Percentiles rank a stretch among this genome's conserved stretches.
These are phyloP conservation scores for Coluber constrictor DNA, from an alignment of 2,797 vertebrate genomes.

Conservation along the genomic window DNA sequence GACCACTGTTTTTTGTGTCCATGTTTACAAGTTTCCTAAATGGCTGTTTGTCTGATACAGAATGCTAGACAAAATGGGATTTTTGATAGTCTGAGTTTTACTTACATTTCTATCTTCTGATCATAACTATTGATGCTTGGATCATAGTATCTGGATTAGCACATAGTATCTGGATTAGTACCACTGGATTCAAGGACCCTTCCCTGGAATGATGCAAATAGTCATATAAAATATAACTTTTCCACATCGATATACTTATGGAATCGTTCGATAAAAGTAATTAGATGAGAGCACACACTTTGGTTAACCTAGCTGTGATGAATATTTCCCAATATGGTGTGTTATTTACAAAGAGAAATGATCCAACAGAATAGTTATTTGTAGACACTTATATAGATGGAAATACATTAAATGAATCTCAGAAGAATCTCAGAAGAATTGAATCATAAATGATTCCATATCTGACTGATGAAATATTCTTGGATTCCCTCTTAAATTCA, in stretches of 20 bases:
- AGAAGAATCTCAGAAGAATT: not conserved
- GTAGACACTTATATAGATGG: not conserved
- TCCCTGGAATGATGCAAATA: not conserved
- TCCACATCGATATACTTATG: not conserved
- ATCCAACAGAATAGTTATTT: constrained; percentile 1
- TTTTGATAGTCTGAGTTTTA: not conserved
- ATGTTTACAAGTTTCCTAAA: not conserved
- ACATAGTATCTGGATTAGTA: not conserved
- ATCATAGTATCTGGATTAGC: not conserved
- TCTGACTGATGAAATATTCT: not conserved
- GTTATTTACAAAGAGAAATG: not conserved
- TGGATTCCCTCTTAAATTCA: not conserved
- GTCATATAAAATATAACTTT: not conserved
- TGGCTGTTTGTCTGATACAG: not conserved
- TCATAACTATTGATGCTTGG: not conserved
- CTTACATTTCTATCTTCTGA: not conserved
- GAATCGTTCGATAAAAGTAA: not conserved
- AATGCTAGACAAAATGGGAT: not conserved
- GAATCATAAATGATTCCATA: not conserved
- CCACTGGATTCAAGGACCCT: not conserved
- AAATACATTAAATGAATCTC: not conserved
- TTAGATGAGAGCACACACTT: not conserved
- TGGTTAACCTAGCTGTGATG: not conserved
- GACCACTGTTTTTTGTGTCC: not conserved
- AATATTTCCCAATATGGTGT: not conserved